phyloP scores from a whole-genome alignment of 2,797 vertebrate species.

The Micromesistius poutassou region DNA sequence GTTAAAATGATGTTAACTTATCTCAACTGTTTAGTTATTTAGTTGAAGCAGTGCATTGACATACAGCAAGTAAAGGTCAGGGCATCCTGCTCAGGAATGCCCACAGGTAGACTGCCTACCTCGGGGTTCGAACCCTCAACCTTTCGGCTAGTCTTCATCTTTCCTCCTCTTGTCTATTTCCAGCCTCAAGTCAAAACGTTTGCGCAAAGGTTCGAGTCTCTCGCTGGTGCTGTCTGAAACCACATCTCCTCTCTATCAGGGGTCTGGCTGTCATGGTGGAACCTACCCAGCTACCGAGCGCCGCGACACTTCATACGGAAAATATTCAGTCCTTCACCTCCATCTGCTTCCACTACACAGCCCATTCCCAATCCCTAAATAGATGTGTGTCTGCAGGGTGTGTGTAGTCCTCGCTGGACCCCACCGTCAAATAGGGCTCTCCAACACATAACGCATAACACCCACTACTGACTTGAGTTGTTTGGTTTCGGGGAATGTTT shows the following conservation, averaged over 20 bases:
- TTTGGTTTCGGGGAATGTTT: not conserved
- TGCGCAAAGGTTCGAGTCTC: no score
- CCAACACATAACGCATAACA: not conserved
- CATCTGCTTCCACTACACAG: slow-evolving; percentile 71
- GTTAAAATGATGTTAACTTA: not conserved
- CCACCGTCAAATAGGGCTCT: not conserved
- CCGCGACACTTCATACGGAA: slow-evolving; percentile 66
- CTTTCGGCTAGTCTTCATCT: no score
- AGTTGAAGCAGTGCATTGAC: not conserved
- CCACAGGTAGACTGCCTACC: not conserved
- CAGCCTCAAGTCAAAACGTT: no score
- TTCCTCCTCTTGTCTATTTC: not conserved
- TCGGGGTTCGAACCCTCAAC: not conserved
- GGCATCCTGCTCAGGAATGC: no score
- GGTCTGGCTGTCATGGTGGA: slow-evolving; percentile 38
- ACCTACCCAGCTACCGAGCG: slow-evolving; percentile 58
- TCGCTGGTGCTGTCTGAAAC: no score
- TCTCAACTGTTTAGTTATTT: not conserved
- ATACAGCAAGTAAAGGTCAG: not conserved
- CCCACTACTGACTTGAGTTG: not conserved
- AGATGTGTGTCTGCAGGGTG: slow-evolving; percentile 27
- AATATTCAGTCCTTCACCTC: slow-evolving; percentile 60
- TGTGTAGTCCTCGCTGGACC: not conserved
- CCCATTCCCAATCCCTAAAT: slow-evolving; percentile 52
- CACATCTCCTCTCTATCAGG: no score